Evolutionary conservation across 2,113 vertebrate genomes (phyloP).

Genomic region (Pygoscelis adeliae): DNA sequence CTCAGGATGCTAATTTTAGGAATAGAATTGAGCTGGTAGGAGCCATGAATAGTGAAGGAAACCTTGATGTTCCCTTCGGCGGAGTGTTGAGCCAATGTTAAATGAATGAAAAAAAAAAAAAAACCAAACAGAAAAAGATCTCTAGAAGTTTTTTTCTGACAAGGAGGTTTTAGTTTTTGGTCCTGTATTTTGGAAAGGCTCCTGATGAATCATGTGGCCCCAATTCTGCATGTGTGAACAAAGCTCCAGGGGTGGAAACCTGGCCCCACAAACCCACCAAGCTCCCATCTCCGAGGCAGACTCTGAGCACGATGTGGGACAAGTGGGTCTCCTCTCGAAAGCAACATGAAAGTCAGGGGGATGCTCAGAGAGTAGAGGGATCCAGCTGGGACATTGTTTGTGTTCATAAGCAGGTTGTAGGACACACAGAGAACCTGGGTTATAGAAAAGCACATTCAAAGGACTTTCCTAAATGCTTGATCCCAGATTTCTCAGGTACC

Average conservation of each 20-base stretch:
- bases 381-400: accelerated
- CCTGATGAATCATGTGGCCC: background rate
- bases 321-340: background rate
- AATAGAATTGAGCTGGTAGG: background rate
- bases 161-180: background rate
- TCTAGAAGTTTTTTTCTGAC: background rate
- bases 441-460: background rate
- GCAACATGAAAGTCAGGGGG: background rate
- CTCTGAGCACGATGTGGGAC: background rate
- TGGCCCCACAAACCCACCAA: background rate
- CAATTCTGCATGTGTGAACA: accelerated
- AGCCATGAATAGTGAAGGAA: background rate
- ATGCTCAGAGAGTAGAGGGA: background rate
- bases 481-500: background rate
- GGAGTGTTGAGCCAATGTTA: background rate
- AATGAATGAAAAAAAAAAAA: background rate
- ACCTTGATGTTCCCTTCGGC: background rate
- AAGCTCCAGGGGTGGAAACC: background rate
- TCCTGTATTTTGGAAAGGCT: background rate
- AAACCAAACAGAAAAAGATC: background rate
- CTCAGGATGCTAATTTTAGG: conserved; percentile 4
- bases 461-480: background rate
- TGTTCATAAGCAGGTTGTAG: background rate
- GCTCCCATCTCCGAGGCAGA: background rate
- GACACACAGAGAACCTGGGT: background rate